Evolutionary conservation across 92 coral and sea anemone genomes (phyloP).

Genomic region (Montipora capitata): DNA sequence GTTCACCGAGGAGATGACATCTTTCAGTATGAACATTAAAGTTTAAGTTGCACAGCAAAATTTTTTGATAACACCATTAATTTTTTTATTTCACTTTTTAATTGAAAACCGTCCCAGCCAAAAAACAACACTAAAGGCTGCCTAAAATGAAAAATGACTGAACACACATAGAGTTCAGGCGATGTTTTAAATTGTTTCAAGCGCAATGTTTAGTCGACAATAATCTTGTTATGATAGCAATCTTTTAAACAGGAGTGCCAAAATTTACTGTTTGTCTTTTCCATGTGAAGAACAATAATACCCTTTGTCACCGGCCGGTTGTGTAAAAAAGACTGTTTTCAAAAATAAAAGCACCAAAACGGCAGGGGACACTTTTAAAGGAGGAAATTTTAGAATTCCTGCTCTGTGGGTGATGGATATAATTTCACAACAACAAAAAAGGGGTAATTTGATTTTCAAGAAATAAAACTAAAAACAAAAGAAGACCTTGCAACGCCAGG

Average conservation of each 20-base stretch:
- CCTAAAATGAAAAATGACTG: background rate
- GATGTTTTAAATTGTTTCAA: slow-evolving; percentile 28
- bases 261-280: slow-evolving; percentile 51
- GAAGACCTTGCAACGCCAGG: background rate
- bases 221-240: slow-evolving; percentile 52
- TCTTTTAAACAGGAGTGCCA: slow-evolving; percentile 48
- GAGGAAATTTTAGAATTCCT: slow-evolving; percentile 54
- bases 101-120: background rate
- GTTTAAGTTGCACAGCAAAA: background rate
- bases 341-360: slow-evolving; percentile 25
- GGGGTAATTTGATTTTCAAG: slow-evolving; percentile 6
- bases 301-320: slow-evolving; percentile 6
- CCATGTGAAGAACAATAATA: slow-evolving; percentile 45
- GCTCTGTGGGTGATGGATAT: slow-evolving; percentile 11
- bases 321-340: slow-evolving; percentile 30
- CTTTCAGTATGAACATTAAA: too few relatives aligned
- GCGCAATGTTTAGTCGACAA: slow-evolving; percentile 55
- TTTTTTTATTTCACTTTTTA: background rate
- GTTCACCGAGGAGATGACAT: too few relatives aligned
- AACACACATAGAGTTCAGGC: background rate
- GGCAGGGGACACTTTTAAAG: background rate
- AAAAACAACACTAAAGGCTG: background rate
- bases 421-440: slow-evolving; percentile 30
- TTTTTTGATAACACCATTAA: background rate
- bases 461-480: slow-evolving; percentile 2